A percentile compares a stretch with the other conserved stretches of the same genome.
These are phyloP conservation scores for Brachymystax lenok DNA, from an alignment of 2,797 vertebrate species.

Conservation along the genomic window DNA sequence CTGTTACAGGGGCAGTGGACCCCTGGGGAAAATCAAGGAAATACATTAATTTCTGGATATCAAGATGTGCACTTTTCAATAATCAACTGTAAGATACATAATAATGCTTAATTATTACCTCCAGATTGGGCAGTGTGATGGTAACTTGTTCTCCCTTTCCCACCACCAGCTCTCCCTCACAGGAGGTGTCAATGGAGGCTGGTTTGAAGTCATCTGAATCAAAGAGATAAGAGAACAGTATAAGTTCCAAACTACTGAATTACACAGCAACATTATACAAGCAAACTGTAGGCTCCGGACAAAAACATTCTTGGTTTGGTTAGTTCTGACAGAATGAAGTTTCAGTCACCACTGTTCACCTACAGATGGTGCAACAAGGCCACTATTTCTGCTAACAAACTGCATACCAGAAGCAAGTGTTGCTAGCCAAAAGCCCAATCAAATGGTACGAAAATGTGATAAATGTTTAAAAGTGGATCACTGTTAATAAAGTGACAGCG, in stretches of 20 bases:
- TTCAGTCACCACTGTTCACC: slow-evolving; percentile 11
- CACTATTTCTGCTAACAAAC: background rate
- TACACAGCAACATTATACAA: background rate
- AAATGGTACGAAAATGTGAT: background rate
- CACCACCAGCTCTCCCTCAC: slow-evolving; percentile 95
- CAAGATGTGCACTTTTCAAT: background rate
- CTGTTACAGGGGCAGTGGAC: slow-evolving; percentile 92
- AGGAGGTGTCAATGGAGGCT: slow-evolving; percentile 94
- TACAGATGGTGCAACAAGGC: slow-evolving; percentile 8
- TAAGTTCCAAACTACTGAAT: background rate
- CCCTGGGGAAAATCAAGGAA: slow-evolving; percentile 74
- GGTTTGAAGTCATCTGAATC: slow-evolving; percentile 96
- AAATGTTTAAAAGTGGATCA: background rate
- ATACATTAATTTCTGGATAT: background rate
- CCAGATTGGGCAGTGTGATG: slow-evolving; percentile 94
- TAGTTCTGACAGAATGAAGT: no score
- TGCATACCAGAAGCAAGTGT: background rate
- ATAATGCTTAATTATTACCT: slow-evolving; percentile 73
- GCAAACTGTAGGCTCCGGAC: background rate
- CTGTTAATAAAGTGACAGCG: background rate
- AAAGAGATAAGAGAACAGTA: slow-evolving; percentile 6
- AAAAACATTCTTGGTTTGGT: background rate
- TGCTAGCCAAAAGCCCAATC: background rate
- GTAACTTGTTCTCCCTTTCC: slow-evolving; percentile 98
- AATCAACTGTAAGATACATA: background rate